phyloP scores from a whole-genome alignment of 2,113 vertebrate genomes.

The Athene noctua region DNA sequence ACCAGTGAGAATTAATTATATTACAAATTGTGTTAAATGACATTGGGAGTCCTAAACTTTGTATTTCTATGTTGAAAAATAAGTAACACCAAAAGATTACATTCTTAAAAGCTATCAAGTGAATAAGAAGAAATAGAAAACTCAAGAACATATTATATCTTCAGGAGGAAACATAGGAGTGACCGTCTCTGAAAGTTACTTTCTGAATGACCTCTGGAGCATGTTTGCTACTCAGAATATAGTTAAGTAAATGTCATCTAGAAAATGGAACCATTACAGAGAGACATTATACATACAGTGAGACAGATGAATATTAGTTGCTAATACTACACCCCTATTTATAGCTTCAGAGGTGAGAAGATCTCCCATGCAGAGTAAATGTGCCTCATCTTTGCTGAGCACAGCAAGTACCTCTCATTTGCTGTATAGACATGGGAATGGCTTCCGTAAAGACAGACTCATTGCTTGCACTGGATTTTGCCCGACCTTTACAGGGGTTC shows the following conservation, averaged over 20 bases:
- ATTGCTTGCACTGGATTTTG: not conserved
- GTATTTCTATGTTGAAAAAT: not conserved
- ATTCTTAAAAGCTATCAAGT: not conserved
- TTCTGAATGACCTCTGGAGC: not conserved
- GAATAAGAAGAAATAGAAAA: not conserved
- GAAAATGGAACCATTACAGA: constrained; percentile 4
- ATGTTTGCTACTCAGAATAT: not conserved
- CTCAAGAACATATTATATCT: not conserved
- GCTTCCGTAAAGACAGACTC: not conserved
- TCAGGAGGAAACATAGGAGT: not conserved
- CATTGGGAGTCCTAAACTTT: not conserved
- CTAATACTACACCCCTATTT: not conserved
- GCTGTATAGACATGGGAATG: not conserved
- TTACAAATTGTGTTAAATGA: not conserved
- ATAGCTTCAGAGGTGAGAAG: not conserved
- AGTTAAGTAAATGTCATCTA: not conserved
- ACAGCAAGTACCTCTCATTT: not conserved
- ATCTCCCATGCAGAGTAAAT: not conserved
- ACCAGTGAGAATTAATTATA: not conserved
- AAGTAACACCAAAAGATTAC: not conserved
- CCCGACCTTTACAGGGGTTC: not conserved
- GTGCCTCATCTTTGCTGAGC: not conserved
- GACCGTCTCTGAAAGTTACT: not conserved
- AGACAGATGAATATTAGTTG: not conserved
- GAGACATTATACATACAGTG: not conserved